Base-by-base conservation (phyloP, 2,113 vertebrate genomes). In the Pseudorectes ferrugineus region DNA sequence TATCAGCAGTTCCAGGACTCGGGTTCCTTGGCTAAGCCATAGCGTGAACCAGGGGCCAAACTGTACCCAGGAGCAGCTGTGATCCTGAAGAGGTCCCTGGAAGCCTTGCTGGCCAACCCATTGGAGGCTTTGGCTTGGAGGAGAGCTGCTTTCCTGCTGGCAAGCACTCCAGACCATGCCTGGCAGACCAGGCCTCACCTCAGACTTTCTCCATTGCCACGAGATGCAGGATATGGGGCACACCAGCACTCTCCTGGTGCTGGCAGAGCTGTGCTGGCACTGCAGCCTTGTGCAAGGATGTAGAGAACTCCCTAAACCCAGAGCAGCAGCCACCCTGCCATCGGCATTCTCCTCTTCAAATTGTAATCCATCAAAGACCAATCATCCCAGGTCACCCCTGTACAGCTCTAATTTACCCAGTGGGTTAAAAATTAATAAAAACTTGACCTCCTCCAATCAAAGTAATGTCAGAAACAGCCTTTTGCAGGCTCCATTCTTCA, bases 361-460 rank as follows among this genome's bases (percentile, higher is more conserved):
- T 75, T 36, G 57, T 61, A 72, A 87, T 70, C 58, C 66, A 51
- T 43, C 51, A 35, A 85, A 74, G 43, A 74, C 26, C 18, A 81
- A 13, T 43, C 3, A 2, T 70, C 66, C 29, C 62, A 38, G 52
- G 49, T 89, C 62, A 89, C 35, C 62, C 66, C 71, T 70, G 33
- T 10, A 81, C 46, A 77, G 82, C 51, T 74, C 72, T 33, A 63
- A 74, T 42, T 73, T 76, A 82, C 46, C 18, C 65, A 29, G n/a
- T 43, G 52, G 29, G 61, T 94, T 95, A 94, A 93, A 96, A 96
- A 95, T 68, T 67, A 92, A 77, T 86, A 71, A 85, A 89, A 94
- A n/a, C 18, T 42, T 79, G 72, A 76, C 54, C 77, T 92, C 26
- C 36, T 85, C 1, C 0, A 91, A 70, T 90, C 54, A 46, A 70